Conservation (phyloP, 2,797 vertebrate genomes). For the Chelon labrosus region DNA sequence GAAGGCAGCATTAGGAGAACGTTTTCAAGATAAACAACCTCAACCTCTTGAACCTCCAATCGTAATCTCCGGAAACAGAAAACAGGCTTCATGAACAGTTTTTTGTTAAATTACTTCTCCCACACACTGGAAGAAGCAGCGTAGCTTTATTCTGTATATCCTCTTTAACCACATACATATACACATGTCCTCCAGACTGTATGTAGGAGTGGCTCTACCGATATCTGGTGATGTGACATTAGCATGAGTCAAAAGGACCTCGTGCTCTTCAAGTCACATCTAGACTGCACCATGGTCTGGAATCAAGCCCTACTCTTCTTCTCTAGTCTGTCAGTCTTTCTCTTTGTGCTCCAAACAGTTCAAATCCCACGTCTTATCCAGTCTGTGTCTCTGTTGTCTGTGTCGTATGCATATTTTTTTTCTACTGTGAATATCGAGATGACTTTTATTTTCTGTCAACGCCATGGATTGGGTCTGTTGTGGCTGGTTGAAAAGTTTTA, state of each 20-base stretch:
- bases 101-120: constrained; percentile 5
- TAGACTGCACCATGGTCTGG: constrained; percentile 27
- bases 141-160: constrained; percentile 25
- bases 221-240: constrained; percentile 42
- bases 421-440: constrained; percentile 86
- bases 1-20: too few relatives aligned
- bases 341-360: constrained; percentile 38
- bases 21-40: too few relatives aligned
- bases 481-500: constrained; percentile 62
- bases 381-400: constrained; percentile 50
- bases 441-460: constrained; percentile 75
- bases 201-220: constrained; percentile 20
- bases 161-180: background rate
- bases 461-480: constrained; percentile 71
- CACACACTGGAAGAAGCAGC: constrained; percentile 25
- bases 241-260: constrained; percentile 33
- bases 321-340: constrained; percentile 18
- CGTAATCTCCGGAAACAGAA: background rate
- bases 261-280: constrained; percentile 37
- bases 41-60: too few relatives aligned
- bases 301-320: constrained; percentile 44
- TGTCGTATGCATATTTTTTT: constrained; percentile 39
- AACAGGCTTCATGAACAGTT: constrained; percentile 13
- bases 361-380: constrained; percentile 61
- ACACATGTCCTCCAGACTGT: constrained; percentile 21